Evolutionary conservation across 2,888 invertebrate species (phyloP), one percentile per base, ranked within the genome.

Genomic region (Rhyacophila evoluta): DNA sequence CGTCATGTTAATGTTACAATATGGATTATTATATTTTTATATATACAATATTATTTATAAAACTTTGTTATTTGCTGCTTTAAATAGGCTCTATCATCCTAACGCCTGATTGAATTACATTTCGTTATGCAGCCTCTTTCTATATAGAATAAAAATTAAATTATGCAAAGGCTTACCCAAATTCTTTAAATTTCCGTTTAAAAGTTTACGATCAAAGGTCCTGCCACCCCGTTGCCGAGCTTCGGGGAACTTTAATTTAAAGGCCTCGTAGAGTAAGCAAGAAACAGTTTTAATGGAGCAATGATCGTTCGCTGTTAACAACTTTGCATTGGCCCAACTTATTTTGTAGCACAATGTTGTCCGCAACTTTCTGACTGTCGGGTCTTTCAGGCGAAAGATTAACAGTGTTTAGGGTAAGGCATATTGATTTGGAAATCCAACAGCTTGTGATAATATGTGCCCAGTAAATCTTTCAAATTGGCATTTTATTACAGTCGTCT

Each of bases 151-250:
- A n/a, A n/a, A 19, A 12, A 55, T 55, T 55, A 25, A 55, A 55
- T 55, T 55, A 55, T 55, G 55, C 55, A 55, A 25, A 55, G 25
- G 25, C 55, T 55, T 25, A 55, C 55, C 55, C 19, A 55, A 55
- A 55, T 25, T 55, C 55, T 55, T 55, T 55, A 55, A 55, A 55
- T 55, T 55, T 55, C 19, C 55, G 19, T 25, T 55, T 12, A 55
- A 55, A 55, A 55, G 55, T 55, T 55, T 55, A 55, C 55, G 55
- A 55, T 55, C 55, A 25, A 55, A 55, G 25, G 25, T 55, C 55
- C 55, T 19, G 25, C 55, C 55, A 55, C 55, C 19, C 25, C 55
- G 55, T 55, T 25, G 1, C 19, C 25, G 25, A 19, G 25, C 19
- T 19, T 19, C 19, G 25, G 41, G 55, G 55, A 19, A 25, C 55